Percentiles rank a stretch among this genome's conserved stretches.
phyloP scores from a whole-genome alignment of 2,113 vertebrate species.

The Callipepla squamata region DNA sequence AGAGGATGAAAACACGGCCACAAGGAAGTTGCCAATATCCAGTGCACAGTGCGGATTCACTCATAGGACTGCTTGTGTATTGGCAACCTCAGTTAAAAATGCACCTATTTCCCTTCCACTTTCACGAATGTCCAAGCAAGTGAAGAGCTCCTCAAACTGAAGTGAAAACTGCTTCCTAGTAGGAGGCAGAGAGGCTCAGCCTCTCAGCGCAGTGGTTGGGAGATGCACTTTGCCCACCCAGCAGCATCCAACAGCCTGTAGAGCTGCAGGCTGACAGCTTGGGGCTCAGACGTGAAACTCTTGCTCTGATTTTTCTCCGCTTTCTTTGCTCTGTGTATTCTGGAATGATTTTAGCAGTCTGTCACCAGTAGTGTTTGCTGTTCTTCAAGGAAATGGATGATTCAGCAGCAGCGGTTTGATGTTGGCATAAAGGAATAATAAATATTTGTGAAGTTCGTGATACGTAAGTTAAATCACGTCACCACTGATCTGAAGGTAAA shows the following conservation, averaged over 20 bases:
- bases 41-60: not conserved
- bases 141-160: not conserved
- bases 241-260: not conserved
- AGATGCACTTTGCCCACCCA: not conserved
- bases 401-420: not conserved
- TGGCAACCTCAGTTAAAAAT: not conserved
- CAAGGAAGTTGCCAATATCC: not conserved
- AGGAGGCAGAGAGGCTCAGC: not conserved
- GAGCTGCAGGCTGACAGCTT: not conserved
- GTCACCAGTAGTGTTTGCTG: rapidly evolving
- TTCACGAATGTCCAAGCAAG: not conserved
- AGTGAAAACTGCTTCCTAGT: not conserved
- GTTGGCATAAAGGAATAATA: not conserved
- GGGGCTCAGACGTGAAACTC: not conserved
- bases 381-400: not conserved
- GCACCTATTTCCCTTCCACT: not conserved
- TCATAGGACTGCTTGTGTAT: not conserved
- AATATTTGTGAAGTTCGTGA: not conserved
- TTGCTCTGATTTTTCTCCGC: not conserved
- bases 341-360: not conserved
- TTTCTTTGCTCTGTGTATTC: not conserved
- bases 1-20: not conserved
- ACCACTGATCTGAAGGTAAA: not conserved
- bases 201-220: not conserved
- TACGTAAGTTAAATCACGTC: rapidly evolving